A percentile compares a stretch with the other conserved stretches of the same genome.
Evolutionary conservation across 1,140 invertebrate genomes (phyloP).

Genomic region (Papilio helenus): DNA sequence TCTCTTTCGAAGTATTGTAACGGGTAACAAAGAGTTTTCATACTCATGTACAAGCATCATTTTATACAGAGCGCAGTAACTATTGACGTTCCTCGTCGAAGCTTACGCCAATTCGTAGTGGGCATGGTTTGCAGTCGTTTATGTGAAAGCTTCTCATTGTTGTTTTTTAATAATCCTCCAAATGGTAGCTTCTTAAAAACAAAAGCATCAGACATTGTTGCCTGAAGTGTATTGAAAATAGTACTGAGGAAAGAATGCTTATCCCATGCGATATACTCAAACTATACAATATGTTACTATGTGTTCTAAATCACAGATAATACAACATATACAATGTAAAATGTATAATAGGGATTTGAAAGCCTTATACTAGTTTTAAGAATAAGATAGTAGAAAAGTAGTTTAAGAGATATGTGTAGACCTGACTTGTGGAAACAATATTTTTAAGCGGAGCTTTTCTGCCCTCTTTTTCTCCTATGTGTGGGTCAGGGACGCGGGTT

Average conservation of each 20-base stretch:
- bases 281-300: neutral
- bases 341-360: neutral
- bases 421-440: neutral
- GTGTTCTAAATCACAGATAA: neutral
- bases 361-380: neutral
- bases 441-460: too few species aligned
- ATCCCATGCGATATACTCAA: neutral
- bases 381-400: neutral
- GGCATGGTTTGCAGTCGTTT: constrained; percentile 13
- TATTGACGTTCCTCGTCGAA: constrained; percentile 24
- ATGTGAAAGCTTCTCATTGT: constrained; percentile 25
- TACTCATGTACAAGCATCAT: neutral
- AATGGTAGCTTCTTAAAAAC: constrained; percentile 27
- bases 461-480: too few species aligned
- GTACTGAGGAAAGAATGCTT: neutral
- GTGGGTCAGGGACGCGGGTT: too few species aligned
- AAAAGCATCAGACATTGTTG: constrained; percentile 28
- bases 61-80: neutral
- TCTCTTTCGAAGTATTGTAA: constrained; percentile 9
- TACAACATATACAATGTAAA: neutral
- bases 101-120: constrained; percentile 24
- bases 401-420: neutral
- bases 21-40: neutral
- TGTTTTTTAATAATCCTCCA: constrained; percentile 25
- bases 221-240: constrained; percentile 21